Conservation (phyloP, 2,113 vertebrate species). For the Megatriorchis doriae region DNA sequence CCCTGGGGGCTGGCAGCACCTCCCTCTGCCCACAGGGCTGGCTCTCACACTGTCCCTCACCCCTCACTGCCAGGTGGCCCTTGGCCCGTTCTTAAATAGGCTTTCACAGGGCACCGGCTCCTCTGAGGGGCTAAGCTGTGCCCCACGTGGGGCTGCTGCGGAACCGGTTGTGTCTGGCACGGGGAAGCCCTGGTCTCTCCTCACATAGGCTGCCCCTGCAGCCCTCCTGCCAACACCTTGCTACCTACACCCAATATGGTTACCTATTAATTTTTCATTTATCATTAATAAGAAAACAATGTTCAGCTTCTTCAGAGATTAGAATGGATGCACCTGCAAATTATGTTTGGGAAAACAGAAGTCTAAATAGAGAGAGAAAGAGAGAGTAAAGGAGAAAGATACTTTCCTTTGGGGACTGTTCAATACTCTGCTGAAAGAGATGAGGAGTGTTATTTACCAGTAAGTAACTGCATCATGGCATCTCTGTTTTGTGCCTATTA, state of each 20-base stretch:
- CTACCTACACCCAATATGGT: rapidly evolving
- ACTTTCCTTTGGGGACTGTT: not conserved
- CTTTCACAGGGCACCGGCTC: no score
- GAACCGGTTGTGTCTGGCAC: rapidly evolving
- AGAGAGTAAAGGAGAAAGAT: not conserved
- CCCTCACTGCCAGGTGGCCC: not conserved
- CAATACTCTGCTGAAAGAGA: not conserved
- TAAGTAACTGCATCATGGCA: not conserved
- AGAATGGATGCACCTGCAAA: not conserved
- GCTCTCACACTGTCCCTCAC: no score
- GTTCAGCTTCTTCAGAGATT: not conserved
- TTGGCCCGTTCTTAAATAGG: not conserved
- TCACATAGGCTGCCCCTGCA: not conserved
- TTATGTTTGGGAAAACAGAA: not conserved
- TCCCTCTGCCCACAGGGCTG: not conserved
- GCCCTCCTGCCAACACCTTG: rapidly evolving
- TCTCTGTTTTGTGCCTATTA: not conserved
- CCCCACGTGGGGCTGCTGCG: rapidly evolving
- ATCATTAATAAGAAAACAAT: not conserved
- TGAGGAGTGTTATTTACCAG: not conserved
- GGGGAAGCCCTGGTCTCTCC: rapidly evolving
- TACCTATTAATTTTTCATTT: not conserved
- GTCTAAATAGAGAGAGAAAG: not conserved
- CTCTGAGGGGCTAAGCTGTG: not conserved
- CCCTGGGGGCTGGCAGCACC: not conserved